Evolutionary conservation across 37 sponge, comb jelly and placozoan species (phyloP), one percentile per base, ranked within the genome.

Genomic region (Cliona cf. orientalis): DNA sequence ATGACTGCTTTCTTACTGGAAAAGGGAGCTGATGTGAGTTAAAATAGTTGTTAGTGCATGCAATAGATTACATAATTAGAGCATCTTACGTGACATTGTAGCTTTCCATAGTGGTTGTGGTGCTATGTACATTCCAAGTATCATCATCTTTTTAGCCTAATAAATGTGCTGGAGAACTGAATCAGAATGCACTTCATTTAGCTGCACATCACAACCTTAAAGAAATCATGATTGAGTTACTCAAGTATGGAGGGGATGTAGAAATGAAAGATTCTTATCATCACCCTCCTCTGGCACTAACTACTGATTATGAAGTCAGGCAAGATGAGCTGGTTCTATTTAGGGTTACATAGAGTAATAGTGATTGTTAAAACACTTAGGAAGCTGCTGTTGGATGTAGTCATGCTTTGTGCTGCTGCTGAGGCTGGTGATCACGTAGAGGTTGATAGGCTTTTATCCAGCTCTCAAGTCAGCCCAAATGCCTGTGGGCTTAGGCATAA

Each of bases 401-500:
- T 87, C 12, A 29, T 94, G 49, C 84, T 94, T 72, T 90, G 95
- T 75, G 79, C 91, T 3, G 87, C 91, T 7, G 78, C 84, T n/a
- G 80, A 89, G 37, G 91, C 72, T n/a, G 88, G 88, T 9, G 84
- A 87, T 39, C 36, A 42, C 17, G 69, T 21, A 9, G 91, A 90
- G 78, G 85, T 90, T 59, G 37, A 63, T 26, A 64, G 85, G 1
- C 82, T 82, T 12, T 62, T 94, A 0, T 29, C 62, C 29, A 35
- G 71, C 6, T 71, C 73, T 0, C 2, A 21, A 29, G 67, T 79
- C 61, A 67, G 74, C 29, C 91, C 91, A 21, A 94, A 90, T 80
- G 95, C 71, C 9, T 39, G 71, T 1, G 91, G 95, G 12, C 85
- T 94, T 32, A 61, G 87, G 25, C 95, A 94, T 78, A 94, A 94